Conservation (phyloP, 2,797 vertebrate genomes). For the Pangasius krempfi region DNA sequence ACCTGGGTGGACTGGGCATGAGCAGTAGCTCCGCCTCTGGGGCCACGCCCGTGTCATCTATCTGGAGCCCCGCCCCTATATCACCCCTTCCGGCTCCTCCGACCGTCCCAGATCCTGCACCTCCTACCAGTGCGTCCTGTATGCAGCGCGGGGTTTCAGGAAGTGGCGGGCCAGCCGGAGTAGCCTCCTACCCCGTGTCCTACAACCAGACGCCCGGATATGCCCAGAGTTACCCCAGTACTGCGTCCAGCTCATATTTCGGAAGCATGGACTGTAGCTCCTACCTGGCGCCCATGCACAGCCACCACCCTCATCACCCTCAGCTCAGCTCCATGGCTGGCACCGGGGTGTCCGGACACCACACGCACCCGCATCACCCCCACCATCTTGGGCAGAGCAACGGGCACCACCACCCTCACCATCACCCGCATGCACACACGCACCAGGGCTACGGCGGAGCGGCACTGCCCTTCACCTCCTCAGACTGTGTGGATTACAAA, state of each 20-base stretch:
- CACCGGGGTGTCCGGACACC: slow-evolving; percentile 78
- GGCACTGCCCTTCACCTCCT: slow-evolving; percentile 87
- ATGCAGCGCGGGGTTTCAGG: slow-evolving; percentile 87
- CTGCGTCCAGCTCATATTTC: slow-evolving; percentile 87
- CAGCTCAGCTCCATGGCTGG: slow-evolving; percentile 88
- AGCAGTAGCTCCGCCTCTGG: slow-evolving; percentile 71
- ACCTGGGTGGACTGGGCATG: slow-evolving; percentile 65
- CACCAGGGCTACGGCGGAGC: slow-evolving; percentile 85
- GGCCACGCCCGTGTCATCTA: slow-evolving; percentile 84
- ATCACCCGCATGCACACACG: slow-evolving; percentile 80
- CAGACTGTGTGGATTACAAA: slow-evolving; percentile 98
- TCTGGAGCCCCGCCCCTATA: slow-evolving; percentile 96
- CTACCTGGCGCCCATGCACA: slow-evolving; percentile 91
- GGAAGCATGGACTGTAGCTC: slow-evolving; percentile 92
- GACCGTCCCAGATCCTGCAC: slow-evolving; percentile 78
- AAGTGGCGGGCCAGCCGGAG: slow-evolving; percentile 45
- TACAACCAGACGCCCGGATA: slow-evolving; percentile 89
- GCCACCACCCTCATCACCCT: slow-evolving; percentile 86
- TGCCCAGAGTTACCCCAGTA: slow-evolving; percentile 84
- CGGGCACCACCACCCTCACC: slow-evolving; percentile 83
- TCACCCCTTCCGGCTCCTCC: slow-evolving; percentile 82
- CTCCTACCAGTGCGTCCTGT: slow-evolving; percentile 83
- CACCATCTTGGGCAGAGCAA: slow-evolving; percentile 87
- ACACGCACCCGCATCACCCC: slow-evolving; percentile 83
- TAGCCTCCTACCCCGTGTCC: slow-evolving; percentile 86